Conservation (phyloP, 2,113 vertebrate species). For the Rhinolophus ferrumequinum region DNA sequence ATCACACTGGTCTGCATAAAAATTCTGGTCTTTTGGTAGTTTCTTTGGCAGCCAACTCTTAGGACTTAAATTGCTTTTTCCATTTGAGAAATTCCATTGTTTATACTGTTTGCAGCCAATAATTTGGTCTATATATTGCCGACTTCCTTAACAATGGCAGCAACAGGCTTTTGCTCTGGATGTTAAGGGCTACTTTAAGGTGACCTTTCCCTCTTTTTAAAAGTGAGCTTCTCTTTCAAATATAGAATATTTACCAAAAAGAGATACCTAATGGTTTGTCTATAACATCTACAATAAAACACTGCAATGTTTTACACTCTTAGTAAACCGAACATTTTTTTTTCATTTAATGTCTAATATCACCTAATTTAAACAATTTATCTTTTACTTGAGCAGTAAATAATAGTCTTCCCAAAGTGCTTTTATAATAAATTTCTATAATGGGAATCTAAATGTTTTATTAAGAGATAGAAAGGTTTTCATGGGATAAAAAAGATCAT, state of each 20-base stretch:
- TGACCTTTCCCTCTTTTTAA: background rate
- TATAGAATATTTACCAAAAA: background rate
- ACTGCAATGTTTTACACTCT: background rate
- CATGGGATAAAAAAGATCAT: background rate
- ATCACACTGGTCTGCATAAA: background rate
- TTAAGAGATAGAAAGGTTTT: slow-evolving; percentile 21
- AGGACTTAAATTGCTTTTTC: background rate
- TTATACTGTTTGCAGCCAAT: background rate
- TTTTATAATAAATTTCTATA: slow-evolving; percentile 36
- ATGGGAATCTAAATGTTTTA: slow-evolving; percentile 11
- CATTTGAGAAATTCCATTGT: background rate
- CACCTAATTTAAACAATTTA: slow-evolving; percentile 36
- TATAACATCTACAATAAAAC: background rate
- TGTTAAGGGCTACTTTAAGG: background rate
- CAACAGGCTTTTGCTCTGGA: background rate
- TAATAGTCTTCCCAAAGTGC: background rate
- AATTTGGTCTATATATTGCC: background rate
- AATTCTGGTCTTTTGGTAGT: background rate
- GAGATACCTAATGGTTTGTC: background rate
- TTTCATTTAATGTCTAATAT: background rate
- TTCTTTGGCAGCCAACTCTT: slow-evolving; percentile 7
- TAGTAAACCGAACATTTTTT: background rate
- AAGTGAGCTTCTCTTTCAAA: slow-evolving; percentile 6
- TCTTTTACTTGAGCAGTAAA: slow-evolving; percentile 29
- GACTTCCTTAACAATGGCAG: background rate